phyloP scores from a whole-genome alignment of 2,113 vertebrate genomes.

The Empidonax alnorum region DNA sequence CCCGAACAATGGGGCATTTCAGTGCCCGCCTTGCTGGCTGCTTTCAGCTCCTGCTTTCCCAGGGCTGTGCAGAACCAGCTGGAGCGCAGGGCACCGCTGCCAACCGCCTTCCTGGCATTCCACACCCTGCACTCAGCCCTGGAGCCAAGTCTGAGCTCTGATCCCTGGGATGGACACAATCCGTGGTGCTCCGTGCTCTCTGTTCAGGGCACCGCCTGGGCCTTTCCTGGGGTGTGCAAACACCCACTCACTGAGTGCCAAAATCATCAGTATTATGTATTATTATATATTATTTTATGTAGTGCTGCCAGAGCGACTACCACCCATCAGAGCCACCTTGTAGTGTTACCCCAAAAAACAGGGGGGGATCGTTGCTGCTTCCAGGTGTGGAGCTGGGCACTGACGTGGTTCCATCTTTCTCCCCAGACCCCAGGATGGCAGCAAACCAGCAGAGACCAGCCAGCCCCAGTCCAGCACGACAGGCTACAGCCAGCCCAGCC shows the following conservation, averaged over 20 bases:
- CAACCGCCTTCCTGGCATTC: neutral
- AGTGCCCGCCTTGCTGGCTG: neutral
- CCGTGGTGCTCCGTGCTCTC: neutral
- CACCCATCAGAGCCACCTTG: neutral
- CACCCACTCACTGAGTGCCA: neutral
- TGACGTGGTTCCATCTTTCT: neutral
- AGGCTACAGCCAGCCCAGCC: conserved; percentile 82
- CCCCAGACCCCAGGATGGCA: conserved; percentile 84
- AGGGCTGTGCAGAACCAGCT: neutral
- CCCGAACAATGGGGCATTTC: neutral
- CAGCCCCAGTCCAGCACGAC: conserved; percentile 80
- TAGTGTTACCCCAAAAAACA: neutral
- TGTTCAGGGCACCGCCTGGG: neutral
- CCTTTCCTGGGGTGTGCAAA: neutral
- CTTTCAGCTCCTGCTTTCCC: neutral
- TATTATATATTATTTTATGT: neutral
- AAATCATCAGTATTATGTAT: neutral
- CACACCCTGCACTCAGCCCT: rapidly evolving
- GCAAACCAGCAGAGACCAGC: conserved; percentile 82
- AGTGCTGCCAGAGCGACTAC: neutral
- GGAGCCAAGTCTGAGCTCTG: neutral
- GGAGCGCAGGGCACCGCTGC: neutral
- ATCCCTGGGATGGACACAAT: neutral
- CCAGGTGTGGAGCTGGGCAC: neutral
- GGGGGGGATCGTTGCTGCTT: neutral